Evolutionary conservation across 1,140 invertebrate species (phyloP).

Genomic region (Eulimnadia texana): DNA sequence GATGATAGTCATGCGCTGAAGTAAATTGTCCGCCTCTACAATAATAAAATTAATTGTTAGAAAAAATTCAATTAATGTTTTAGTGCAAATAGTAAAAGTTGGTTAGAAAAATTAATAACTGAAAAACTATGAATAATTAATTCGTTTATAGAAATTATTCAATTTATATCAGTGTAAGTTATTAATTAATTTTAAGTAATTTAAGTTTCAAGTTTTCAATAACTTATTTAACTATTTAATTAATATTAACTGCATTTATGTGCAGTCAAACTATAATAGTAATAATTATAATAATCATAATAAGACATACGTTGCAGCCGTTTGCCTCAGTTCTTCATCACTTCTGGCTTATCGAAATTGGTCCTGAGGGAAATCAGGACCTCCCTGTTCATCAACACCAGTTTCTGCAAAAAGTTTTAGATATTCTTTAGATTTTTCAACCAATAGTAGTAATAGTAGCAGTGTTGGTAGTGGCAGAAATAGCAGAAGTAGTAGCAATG

Average conservation of each 20-base stretch:
- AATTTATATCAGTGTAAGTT: too few relatives aligned
- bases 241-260: too few relatives aligned
- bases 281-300: too few relatives aligned
- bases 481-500: too few relatives aligned
- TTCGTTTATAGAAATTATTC: too few relatives aligned
- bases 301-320: constrained; percentile 53
- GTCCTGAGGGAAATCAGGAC: constrained; percentile 74
- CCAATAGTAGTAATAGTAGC: not conserved
- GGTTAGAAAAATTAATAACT: constrained; percentile 7
- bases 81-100: not conserved
- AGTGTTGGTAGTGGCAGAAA: too few relatives aligned
- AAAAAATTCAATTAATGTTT: constrained; percentile 1
- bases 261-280: too few relatives aligned
- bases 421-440: constrained; percentile 8
- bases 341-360: constrained; percentile 91
- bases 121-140: too few relatives aligned
- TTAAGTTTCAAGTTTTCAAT: too few relatives aligned
- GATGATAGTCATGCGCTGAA: constrained; percentile 94
- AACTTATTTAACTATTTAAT: not conserved
- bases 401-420: constrained; percentile 39
- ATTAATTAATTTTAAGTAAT: too few relatives aligned
- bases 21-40: constrained; percentile 73
- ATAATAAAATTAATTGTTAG: not conserved
- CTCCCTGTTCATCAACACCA: constrained; percentile 85
- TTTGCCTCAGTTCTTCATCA: constrained; percentile 96